Percentiles rank a stretch among this genome's conserved stretches.
phyloP scores from a whole-genome alignment of 2,888 invertebrate species.

The Griposia aprilina region DNA sequence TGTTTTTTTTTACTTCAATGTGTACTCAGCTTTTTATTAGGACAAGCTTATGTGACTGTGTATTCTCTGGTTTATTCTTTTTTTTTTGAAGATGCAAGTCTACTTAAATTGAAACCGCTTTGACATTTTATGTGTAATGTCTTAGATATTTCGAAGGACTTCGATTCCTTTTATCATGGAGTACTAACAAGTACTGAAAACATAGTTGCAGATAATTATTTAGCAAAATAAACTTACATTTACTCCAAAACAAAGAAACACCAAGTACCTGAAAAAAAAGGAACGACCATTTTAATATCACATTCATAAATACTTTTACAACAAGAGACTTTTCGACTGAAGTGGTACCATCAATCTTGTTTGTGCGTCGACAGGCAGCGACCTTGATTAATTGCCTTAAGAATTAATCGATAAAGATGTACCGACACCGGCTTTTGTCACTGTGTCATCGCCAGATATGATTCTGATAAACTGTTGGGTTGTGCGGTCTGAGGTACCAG shows the following conservation, averaged over 20 bases:
- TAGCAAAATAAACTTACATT: constrained; percentile 15
- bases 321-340: constrained; percentile 31
- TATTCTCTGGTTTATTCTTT: constrained; percentile 3
- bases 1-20: constrained; percentile 42
- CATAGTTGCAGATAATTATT: not conserved
- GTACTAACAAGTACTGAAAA: not conserved
- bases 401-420: constrained; percentile 64
- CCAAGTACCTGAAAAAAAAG: constrained; percentile 46
- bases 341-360: constrained; percentile 53
- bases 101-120: not conserved
- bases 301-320: constrained; percentile 20
- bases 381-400: constrained; percentile 65
- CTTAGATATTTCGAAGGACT: not conserved
- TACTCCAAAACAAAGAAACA: constrained; percentile 6
- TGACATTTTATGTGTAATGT: not conserved
- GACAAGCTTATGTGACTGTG: constrained; percentile 20
- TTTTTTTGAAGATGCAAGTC: too few species aligned
- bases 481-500: constrained; percentile 18
- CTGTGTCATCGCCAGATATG: constrained; percentile 63
- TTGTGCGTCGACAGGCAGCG: constrained; percentile 45
- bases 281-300: not conserved
- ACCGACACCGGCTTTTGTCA: constrained; percentile 52
- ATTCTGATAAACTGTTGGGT: constrained; percentile 47
- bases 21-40: constrained; percentile 51
- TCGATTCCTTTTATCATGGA: not conserved